Conservation (phyloP, 1,140 invertebrate genomes). For the Magallana angulata region DNA sequence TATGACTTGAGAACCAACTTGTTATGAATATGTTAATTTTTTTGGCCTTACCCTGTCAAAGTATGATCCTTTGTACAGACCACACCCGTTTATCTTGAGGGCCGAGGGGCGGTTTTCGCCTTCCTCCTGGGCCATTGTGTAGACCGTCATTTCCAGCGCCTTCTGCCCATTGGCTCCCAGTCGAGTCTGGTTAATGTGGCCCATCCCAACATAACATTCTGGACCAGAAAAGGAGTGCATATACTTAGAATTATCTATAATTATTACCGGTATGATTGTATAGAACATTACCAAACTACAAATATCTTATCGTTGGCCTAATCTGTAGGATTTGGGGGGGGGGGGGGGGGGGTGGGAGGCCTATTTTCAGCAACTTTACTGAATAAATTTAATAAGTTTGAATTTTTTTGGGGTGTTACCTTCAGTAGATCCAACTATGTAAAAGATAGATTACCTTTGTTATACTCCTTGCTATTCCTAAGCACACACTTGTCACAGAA, state of each 20-base stretch:
- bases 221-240: not conserved
- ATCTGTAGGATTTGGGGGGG: too few relatives aligned
- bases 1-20: too few relatives aligned
- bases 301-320: too few relatives aligned
- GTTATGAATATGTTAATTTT: too few relatives aligned
- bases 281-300: too few relatives aligned
- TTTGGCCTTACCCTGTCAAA: not conserved
- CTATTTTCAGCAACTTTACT: too few relatives aligned
- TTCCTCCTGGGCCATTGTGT: constrained; percentile 7
- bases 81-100: not conserved
- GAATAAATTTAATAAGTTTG: too few relatives aligned
- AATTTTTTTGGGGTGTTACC: too few relatives aligned
- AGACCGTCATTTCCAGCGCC: not conserved
- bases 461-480: constrained; percentile 32
- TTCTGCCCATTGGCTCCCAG: constrained; percentile 17
- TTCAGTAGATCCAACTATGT: too few relatives aligned
- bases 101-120: not conserved
- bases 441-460: constrained; percentile 18
- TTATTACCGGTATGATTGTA: too few relatives aligned
- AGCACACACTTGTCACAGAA: constrained; percentile 44
- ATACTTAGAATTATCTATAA: not conserved
- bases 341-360: too few relatives aligned
- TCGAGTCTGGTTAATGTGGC: not conserved
- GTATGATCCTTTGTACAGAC: not conserved
- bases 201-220: not conserved